phyloP scores from a whole-genome alignment of 2,888 invertebrate genomes.

The Drosophila multiciliata region DNA sequence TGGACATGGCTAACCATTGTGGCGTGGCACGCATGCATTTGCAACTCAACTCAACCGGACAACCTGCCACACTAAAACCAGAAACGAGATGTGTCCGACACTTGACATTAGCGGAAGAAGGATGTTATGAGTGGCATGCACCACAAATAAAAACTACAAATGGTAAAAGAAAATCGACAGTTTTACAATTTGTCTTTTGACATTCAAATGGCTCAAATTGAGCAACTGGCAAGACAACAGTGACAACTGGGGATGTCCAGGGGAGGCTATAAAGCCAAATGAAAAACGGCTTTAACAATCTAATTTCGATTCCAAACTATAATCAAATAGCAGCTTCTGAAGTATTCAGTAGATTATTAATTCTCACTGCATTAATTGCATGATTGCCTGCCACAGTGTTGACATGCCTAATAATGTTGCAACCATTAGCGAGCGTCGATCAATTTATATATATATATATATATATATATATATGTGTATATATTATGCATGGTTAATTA shows the following conservation, averaged over 20 bases:
- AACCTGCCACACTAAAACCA: slow-evolving; percentile 34
- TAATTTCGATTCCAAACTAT: background rate
- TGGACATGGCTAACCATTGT: slow-evolving; percentile 16
- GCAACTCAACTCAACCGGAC: slow-evolving; percentile 28
- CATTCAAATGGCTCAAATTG: slow-evolving; percentile 55
- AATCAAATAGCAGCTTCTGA: background rate
- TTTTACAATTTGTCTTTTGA: slow-evolving; percentile 54
- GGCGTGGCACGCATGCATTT: slow-evolving; percentile 2
- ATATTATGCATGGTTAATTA: slow-evolving; percentile 55
- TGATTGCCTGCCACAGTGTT: background rate
- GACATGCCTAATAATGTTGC: slow-evolving; percentile 44
- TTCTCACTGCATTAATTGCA: background rate
- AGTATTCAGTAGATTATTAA: background rate
- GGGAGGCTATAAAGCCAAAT: background rate
- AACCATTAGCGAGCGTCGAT: slow-evolving; percentile 22
- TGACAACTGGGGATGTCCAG: background rate
- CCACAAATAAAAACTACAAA: background rate
- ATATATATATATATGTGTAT: background rate
- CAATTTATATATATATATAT: slow-evolving; percentile 1
- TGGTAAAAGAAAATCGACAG: background rate
- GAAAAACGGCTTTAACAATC: background rate
- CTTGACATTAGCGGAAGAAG: slow-evolving; percentile 10
- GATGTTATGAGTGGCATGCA: slow-evolving; percentile 31
- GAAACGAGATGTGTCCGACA: slow-evolving; percentile 5
- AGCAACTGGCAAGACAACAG: background rate